Evolutionary conservation across 2,797 vertebrate species (phyloP), one percentile per base, ranked within the genome.

Genomic region (Crossoptilon crossoptilon): DNA sequence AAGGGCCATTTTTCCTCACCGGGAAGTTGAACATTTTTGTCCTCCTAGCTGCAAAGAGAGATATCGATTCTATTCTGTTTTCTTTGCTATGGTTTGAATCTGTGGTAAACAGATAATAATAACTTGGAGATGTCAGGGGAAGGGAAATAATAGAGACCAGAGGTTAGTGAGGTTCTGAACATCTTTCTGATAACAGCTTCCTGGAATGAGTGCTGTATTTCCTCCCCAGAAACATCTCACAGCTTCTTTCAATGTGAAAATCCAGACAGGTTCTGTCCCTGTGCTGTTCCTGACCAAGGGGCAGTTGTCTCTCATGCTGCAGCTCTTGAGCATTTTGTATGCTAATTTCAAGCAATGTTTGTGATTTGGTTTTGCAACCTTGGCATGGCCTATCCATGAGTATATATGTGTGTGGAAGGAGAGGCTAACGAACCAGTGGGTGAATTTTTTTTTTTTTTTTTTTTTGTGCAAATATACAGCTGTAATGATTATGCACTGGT

Each of bases 401-500:
- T 58, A 49, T 24, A 19, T 12, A 6, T 37, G 12, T 59, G 10
- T n/a, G 55, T 43, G 26, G 17, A 71, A 60, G 53, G n/a, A 44
- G 24, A 3, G 17, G 17, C 26, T 51, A 77, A 68, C 0, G 13
- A 93, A 71, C 53, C 62, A 87, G 75, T 41, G 9, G 5, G 69
- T 31, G 72, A 88, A 93, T 91, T 88, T 37, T 37, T 37, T 37
- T 37, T 37, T 37, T 55, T 77, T 49, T 91, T 88, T 37, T 37
- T 37, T 37, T 37, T 55, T 77, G 46, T 93, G 56, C 72, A 91
- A 85, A 87, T 87, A 55, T 77, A 83, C 90, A 91, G 84, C 86
- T 95, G 91, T 75, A 87, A 48, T 81, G 75, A 96, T 95, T 88
- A 87, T 77, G 49, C 55, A 48, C 63, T 80, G 88, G 41, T 88